Base-by-base conservation (phyloP, 2,113 vertebrate species). In the Paradoxurus hermaphroditus region DNA sequence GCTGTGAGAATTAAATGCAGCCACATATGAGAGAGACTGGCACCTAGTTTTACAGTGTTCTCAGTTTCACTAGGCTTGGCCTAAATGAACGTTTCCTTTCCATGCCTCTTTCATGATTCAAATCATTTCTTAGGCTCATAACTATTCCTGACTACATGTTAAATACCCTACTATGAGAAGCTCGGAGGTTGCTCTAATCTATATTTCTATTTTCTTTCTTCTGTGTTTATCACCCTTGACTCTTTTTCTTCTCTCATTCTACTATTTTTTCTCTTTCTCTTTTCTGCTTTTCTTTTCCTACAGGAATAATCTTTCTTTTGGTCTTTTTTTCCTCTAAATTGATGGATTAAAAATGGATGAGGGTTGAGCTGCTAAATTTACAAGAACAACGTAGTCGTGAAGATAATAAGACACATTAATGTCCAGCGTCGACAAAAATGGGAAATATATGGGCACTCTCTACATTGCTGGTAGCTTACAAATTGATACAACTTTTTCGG, bases 231-330 rank as follows among this genome's bases (percentile, higher is more conserved):
- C 53, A 72, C 12, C n/a, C 90, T 79, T 59, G 70, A 65, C 59
- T 72, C n/a, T 86, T 41, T 49, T 77, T 77, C 44, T 11, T 84
- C 31, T 75, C 44, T 78, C 79, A 25, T 72, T 81, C 87, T 78
- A 36, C 77, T 67, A 72, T 67, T 73, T 85, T 62, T 68, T 82
- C 27, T 86, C 46, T 77, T 59, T 59, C 21, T 63, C 25, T 65
- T 68, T 89, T 94, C 73, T 86, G 29, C 36, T 86, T 34, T 94
- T 94, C 18, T 34, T 97, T 87, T 70, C 46, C 31, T 86, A 41
- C 16, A 36, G 51, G 31, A 27, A 36, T 53, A 18, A 67, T 46
- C 21, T 65, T 65, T 68, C 44, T 53, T 46, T 73, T 41, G 25
- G 31, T 59, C 67, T 44, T 65, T 49, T 94, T 95, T 41, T 34